These are phyloP conservation scores for Saccostrea echinata DNA, from an alignment of 1,140 invertebrate genomes.

Conservation along the genomic window DNA sequence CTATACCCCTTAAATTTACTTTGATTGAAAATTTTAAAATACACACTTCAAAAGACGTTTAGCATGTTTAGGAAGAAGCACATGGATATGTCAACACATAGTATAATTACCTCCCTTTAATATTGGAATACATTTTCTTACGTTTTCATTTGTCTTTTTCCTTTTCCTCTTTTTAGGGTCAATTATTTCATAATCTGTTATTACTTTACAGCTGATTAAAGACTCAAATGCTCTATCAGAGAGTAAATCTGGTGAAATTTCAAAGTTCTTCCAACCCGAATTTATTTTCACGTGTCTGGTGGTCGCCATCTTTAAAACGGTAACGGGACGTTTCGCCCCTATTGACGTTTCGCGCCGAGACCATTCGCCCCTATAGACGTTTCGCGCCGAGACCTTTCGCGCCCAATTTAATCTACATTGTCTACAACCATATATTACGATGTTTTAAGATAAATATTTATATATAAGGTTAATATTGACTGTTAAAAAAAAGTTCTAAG, in stretches of 20 bases:
- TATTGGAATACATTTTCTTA: neutral
- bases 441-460: too few species aligned
- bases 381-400: too few species aligned
- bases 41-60: too few species aligned
- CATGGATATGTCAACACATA: neutral
- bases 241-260: conserved; percentile 62
- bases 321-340: too few species aligned
- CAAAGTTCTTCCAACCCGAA: conserved; percentile 69
- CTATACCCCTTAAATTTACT: too few species aligned
- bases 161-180: neutral
- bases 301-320: conserved; percentile 71
- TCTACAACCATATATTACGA: too few species aligned
- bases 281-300: conserved; percentile 72
- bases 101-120: neutral
- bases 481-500: too few species aligned
- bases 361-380: too few species aligned
- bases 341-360: too few species aligned
- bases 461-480: too few species aligned
- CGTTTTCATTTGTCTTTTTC: conserved; percentile 3
- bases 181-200: conserved; percentile 74
- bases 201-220: conserved; percentile 71
- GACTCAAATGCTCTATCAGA: conserved; percentile 66
- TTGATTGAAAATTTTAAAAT: too few species aligned
- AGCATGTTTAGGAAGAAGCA: neutral
- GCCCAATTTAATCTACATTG: too few species aligned